Percentiles rank a stretch among this genome's conserved stretches.
Evolutionary conservation across 2,888 invertebrate genomes (phyloP).

Genomic region (Heteromyza rotundicornis): DNA sequence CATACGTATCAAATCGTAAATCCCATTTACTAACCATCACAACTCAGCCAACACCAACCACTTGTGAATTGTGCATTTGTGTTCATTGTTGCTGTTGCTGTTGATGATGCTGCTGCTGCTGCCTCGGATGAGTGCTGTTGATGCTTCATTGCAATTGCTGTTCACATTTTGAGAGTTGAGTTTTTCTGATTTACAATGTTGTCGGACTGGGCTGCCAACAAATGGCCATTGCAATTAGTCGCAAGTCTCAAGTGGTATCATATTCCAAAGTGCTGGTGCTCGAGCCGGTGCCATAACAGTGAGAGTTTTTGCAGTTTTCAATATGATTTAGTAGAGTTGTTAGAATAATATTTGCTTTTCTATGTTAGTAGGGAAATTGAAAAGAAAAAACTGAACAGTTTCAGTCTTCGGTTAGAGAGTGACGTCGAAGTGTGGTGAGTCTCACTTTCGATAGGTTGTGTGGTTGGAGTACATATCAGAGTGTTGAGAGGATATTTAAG

Average conservation of each 20-base stretch:
- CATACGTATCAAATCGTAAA: background rate
- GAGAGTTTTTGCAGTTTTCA: background rate
- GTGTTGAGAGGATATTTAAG: no score
- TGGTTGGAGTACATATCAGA: no score
- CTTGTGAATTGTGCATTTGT: no score
- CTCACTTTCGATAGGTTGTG: conserved; percentile 1
- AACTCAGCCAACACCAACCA: background rate
- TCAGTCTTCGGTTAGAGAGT: no score
- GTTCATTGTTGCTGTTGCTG: no score
- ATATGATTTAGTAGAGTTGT: background rate
- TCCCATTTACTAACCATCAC: background rate
- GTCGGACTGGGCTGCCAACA: background rate
- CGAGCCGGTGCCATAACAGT: background rate
- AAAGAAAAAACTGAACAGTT: no score
- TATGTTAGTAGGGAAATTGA: conserved; percentile 1
- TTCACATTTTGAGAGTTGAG: background rate
- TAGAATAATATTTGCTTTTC: background rate
- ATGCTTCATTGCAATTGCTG: background rate
- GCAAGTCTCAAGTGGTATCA: conserved; percentile 2
- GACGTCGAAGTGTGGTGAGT: background rate
- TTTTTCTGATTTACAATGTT: background rate
- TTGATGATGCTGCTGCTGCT: no score
- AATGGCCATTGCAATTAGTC: background rate
- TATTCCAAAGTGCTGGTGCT: background rate
- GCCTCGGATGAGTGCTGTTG: background rate